Evolutionary conservation across 2,888 invertebrate species (phyloP).

Genomic region (Tachina grossa): DNA sequence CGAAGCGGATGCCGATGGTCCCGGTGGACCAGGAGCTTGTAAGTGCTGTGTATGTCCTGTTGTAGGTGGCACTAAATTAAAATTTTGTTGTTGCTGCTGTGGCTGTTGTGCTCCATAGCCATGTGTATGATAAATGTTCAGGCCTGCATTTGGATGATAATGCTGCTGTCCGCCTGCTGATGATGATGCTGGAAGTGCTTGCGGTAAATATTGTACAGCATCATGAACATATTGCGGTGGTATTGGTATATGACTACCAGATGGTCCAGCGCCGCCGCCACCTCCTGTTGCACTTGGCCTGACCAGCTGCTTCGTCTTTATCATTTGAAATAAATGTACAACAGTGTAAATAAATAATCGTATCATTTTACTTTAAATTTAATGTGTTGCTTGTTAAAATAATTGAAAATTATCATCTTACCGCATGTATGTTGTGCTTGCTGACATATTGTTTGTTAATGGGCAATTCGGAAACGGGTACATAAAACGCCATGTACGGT

Average conservation of each 20-base stretch:
- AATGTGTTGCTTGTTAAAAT: slow-evolving; percentile 60
- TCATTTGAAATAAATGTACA: slow-evolving; percentile 40
- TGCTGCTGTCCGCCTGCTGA: slow-evolving; percentile 57
- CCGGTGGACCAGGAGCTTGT: slow-evolving; percentile 72
- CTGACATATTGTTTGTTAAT: slow-evolving; percentile 81
- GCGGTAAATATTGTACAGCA: slow-evolving; percentile 56
- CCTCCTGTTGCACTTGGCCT: slow-evolving; percentile 69
- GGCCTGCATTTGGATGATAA: slow-evolving; percentile 75
- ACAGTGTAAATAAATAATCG: slow-evolving; percentile 38
- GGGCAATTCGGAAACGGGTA: slow-evolving; percentile 85
- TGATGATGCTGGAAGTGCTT: slow-evolving; percentile 52
- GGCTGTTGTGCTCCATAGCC: slow-evolving; percentile 71
- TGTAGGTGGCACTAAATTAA: slow-evolving; percentile 72
- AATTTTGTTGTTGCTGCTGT: slow-evolving; percentile 53
- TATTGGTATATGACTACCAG: slow-evolving; percentile 76
- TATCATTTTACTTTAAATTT: slow-evolving; percentile 39
- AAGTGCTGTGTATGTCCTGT: slow-evolving; percentile 68
- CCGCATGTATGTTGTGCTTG: slow-evolving; percentile 73
- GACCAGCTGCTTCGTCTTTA: slow-evolving; percentile 71
- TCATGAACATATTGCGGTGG: slow-evolving; percentile 79
- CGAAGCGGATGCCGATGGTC: slow-evolving; percentile 61
- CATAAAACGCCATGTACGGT: slow-evolving; percentile 92
- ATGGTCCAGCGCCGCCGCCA: slow-evolving; percentile 71
- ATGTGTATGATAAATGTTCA: slow-evolving; percentile 78
- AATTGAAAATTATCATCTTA: slow-evolving; percentile 71